Evolutionary conservation across 2,797 vertebrate genomes (phyloP), one percentile per base, ranked within the genome.

Genomic region (Gymnothorax javanicus): DNA sequence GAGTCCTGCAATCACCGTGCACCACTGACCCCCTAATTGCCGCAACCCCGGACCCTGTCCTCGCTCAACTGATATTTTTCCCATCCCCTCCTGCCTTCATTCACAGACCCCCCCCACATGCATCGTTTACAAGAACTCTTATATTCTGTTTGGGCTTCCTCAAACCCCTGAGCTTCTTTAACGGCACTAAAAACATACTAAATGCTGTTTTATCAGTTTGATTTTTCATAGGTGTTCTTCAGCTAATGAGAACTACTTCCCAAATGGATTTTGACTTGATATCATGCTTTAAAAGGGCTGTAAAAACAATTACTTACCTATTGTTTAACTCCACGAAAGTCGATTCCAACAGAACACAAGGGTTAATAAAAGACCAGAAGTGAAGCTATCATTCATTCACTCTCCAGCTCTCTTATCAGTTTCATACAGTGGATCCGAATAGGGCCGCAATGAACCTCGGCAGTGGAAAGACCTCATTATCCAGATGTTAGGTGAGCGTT

Each of bases 401-500:
- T 77, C 43, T 77, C 7, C 2, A 2, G 27, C 71, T 75, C 73
- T 73, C 73, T n/a, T 50, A 77, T 86, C 62, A 12, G 57, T 69
- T 82, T 58, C 27, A 17, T 23, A 27, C 25, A n/a, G 84, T 17
- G 11, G 50, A 75, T 75, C 71, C 43, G 27, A 43, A 43, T 4
- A 43, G 13, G 4, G 71, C 12, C 71, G 7, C 0, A 50, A 75
- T 50, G 6, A 75, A 75, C 71, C 11, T 75, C 75, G 17, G 20
- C 43, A 5, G 75, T 50, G 17, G 33, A 54, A 54, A 33, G 4
- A 54, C 82, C 86, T 82, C 77, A 57, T 62, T 75, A 52, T 69
- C 33, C 60, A 69, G 81, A 86, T 67, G 20, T 84, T 87, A 60
- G 62, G 79, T 81, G 86, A 69, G 43, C 82, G 88, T 90, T 90